Evolutionary conservation across 2,113 vertebrate species (phyloP), one percentile per base, ranked within the genome.

Genomic region (Cranoglanis bouderius): DNA sequence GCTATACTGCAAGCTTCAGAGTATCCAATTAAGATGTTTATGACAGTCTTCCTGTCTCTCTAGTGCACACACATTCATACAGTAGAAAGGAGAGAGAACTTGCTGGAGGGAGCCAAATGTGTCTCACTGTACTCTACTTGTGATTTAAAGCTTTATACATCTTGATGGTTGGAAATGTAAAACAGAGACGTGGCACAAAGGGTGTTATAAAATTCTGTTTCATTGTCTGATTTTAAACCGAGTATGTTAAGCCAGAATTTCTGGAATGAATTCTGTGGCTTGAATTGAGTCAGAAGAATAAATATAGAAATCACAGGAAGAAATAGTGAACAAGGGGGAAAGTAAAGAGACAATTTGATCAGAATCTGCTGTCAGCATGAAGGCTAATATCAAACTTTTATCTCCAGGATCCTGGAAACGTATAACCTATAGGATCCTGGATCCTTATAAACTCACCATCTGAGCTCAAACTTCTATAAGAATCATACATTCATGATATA

Each of bases 91-190:
- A 57, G 51, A 75, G 6, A 55, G 8, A 81, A 49, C 40, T 1
- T 82, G 46, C 29, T 16, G 85, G 12, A 87, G 57, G 84, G 35
- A 84, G 51, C 82, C 32, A 87, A 72, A 85, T 49, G 63, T 92
- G 85, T 67, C 70, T 84, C 90, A 91, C 89, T 87, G 90, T 89
- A 75, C 82, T 67, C 85, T 88, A 65, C 89, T 93, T 92, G 82
- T 92, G 93, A 95, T 51, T 51, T 13, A 93, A 93, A 95, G 94
- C 91, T 93, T 90, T 89, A 93, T 95, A 94, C 95, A 94, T 94
- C 93, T 94, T 88, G 92, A 92, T 93, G 91, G 91, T 77, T 59
- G 72, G 72, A 84, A 83, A 91, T 93, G 91, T 85, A 85, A 92
- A 92, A 92, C 90, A 89, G 89, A 85, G 85, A 84, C 80, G 82